Evolutionary conservation across 2,797 vertebrate species (phyloP).

Genomic region (Syngnathus rostellatus): DNA sequence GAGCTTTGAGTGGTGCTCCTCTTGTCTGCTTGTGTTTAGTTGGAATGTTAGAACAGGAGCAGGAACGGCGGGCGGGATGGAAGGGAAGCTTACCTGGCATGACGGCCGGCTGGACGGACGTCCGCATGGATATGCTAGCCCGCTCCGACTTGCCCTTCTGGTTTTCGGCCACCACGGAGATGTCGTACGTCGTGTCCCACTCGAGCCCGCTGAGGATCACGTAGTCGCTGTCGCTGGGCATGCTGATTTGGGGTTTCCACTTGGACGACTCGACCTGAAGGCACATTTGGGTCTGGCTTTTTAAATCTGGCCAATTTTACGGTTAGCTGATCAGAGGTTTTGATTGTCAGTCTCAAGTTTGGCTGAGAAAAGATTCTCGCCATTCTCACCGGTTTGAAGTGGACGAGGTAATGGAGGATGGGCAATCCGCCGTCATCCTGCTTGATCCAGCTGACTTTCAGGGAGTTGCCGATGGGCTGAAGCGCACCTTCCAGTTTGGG

Average conservation of each 20-base stretch:
- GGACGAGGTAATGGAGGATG: slow-evolving; percentile 89
- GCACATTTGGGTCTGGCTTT: slow-evolving; percentile 6
- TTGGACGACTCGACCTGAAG: slow-evolving; percentile 72
- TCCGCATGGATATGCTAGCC: slow-evolving; percentile 78
- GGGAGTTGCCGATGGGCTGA: slow-evolving; percentile 84
- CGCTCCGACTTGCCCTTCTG: slow-evolving; percentile 88
- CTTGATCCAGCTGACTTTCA: slow-evolving; percentile 86
- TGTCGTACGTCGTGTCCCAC: slow-evolving; percentile 90
- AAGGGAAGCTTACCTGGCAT: slow-evolving; percentile 82
- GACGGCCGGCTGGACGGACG: slow-evolving; percentile 79
- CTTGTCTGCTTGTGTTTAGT: slow-evolving; percentile 22
- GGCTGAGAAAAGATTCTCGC: neutral
- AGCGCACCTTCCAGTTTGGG: slow-evolving; percentile 83
- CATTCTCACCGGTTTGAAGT: slow-evolving; percentile 86
- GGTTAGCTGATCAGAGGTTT: neutral
- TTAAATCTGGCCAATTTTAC: neutral
- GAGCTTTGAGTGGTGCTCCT: slow-evolving; percentile 50
- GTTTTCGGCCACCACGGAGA: slow-evolving; percentile 88
- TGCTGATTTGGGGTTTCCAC: slow-evolving; percentile 86
- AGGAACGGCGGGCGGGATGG: too few species aligned
- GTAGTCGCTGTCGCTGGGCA: slow-evolving; percentile 78
- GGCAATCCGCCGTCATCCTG: slow-evolving; percentile 96
- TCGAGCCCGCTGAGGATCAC: slow-evolving; percentile 79
- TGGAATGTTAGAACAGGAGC: slow-evolving; percentile 16
- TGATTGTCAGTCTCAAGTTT: neutral